Conservation (phyloP, 2,797 vertebrate species). For the Pelobates cultripes region DNA sequence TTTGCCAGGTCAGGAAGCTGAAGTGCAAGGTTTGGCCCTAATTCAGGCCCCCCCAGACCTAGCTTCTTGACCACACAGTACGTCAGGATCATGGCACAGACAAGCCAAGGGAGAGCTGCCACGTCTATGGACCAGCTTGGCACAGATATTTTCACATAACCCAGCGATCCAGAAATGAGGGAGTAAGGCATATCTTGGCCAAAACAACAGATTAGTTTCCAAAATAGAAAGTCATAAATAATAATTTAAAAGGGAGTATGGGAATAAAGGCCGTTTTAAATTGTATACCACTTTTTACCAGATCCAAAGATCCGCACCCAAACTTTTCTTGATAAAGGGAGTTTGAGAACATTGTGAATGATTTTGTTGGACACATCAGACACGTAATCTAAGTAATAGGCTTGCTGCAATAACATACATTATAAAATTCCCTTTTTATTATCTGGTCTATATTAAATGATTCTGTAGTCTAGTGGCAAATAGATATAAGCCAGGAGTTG, state of each 20-base stretch:
- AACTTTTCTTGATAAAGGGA: background rate
- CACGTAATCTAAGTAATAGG: no score
- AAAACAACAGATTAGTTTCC: slow-evolving; percentile 76
- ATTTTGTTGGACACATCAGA: no score
- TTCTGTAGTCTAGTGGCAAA: no score
- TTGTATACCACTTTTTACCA: slow-evolving; percentile 64
- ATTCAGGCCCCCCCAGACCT: slow-evolving; percentile 77
- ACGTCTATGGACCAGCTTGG: slow-evolving; percentile 74
- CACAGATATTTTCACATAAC: slow-evolving; percentile 91
- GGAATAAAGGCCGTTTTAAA: slow-evolving; percentile 74
- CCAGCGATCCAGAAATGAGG: slow-evolving; percentile 83
- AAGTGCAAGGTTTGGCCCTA: slow-evolving; percentile 86
- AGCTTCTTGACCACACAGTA: slow-evolving; percentile 82
- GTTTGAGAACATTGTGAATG: background rate
- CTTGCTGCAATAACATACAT: no score
- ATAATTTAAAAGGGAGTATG: slow-evolving; percentile 74
- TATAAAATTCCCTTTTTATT: no score
- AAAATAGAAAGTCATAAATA: slow-evolving; percentile 85
- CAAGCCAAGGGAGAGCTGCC: slow-evolving; percentile 67
- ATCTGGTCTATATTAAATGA: no score
- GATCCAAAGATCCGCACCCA: background rate
- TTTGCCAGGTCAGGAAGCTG: slow-evolving; percentile 90
- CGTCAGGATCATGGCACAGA: slow-evolving; percentile 78
- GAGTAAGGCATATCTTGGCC: slow-evolving; percentile 77
- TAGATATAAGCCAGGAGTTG: no score